These are phyloP conservation scores for Tetragonisca angustula DNA, from an alignment of 2,888 invertebrate genomes.

Conservation along the genomic window DNA sequence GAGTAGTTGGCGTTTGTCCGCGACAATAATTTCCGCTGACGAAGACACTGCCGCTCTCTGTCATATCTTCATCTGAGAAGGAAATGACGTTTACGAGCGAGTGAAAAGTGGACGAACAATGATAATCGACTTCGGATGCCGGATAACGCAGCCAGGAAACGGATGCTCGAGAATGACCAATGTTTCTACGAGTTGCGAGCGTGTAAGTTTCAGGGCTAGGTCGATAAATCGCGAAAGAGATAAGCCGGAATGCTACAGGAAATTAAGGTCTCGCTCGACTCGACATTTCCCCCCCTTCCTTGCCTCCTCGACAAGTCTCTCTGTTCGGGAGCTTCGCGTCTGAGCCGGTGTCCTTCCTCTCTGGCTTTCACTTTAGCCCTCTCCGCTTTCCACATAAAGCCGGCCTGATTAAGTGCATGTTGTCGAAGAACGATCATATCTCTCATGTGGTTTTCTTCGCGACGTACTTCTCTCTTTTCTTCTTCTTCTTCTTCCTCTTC, in stretches of 20 bases:
- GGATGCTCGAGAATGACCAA: slow-evolving; percentile 37
- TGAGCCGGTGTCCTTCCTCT: slow-evolving; percentile 57
- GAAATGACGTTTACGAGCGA: neutral
- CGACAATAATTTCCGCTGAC: neutral
- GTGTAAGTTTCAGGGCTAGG: slow-evolving; percentile 60
- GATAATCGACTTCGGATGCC: slow-evolving; percentile 35
- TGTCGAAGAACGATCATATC: slow-evolving; percentile 70
- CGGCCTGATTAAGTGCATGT: slow-evolving; percentile 65
- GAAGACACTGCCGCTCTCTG: neutral
- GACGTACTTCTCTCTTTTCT: neutral
- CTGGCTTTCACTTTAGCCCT: slow-evolving; percentile 60
- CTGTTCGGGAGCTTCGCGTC: slow-evolving; percentile 31
- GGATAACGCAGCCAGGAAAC: slow-evolving; percentile 47
- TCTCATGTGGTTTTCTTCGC: slow-evolving; percentile 56
- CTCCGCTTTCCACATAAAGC: slow-evolving; percentile 47
- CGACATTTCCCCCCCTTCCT: slow-evolving; percentile 26
- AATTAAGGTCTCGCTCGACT: slow-evolving; percentile 73
- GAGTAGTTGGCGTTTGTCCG: too few species aligned
- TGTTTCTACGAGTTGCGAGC: slow-evolving; percentile 45
- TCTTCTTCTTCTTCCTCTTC: neutral
- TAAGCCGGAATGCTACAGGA: slow-evolving; percentile 74
- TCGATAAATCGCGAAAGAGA: slow-evolving; percentile 75
- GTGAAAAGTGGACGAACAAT: slow-evolving; percentile 21
- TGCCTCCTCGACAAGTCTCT: slow-evolving; percentile 28
- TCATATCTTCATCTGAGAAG: neutral